Base-by-base conservation (phyloP, 2,113 vertebrate species). In the Catharus bicknelli region DNA sequence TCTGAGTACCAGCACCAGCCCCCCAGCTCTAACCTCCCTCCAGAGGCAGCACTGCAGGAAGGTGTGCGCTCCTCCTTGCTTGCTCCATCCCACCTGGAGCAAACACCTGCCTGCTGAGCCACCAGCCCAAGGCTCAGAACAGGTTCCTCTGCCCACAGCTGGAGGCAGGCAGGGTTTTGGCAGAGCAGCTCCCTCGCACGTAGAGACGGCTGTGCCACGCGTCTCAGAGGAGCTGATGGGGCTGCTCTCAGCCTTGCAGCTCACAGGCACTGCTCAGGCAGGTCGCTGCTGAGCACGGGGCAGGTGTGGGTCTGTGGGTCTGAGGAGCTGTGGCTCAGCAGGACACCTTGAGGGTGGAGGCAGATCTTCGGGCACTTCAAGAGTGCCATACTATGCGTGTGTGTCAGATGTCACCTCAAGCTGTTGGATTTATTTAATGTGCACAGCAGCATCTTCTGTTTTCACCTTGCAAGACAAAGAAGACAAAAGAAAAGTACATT, bases 221-320 rank as follows among this genome's bases (percentile, higher is more conserved):
- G 0, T 32, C 62, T 50, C 29, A 1, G n/a, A 45, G 75, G 42
- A 67, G 27, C 4, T 7, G 45, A 36, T 0, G 0, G 61, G 21
- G 38, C 5, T 79, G 34, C 74, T 81, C 54, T 55, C 0, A 0
- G 58, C 36, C 69, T 47, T 42, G 83, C 42, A 27, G 72, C n/a
- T 70, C 62, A 3, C 42, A 54, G 50, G 27, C 12, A 8, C 29
- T 13, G 4, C 5, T 63, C n/a, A 48, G 83, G 66, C 45, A 88
- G 59, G 38, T 30, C 38, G 45, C 29, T 0, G 0, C 36, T 29
- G 23, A 27, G 27, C 48, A 47, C 0, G 0, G n/a, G 30, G 62
- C 77, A 66, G 29, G 19, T 0, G 0, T 58, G 55, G 55, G 20
- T 29, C 48, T 30, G n/a, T 58, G 55, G 55, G 20, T 29, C 48